Percentiles rank a stretch among this genome's conserved stretches.
Evolutionary conservation across 2,888 invertebrate genomes (phyloP).

Genomic region (Carterocephalus palaemon): DNA sequence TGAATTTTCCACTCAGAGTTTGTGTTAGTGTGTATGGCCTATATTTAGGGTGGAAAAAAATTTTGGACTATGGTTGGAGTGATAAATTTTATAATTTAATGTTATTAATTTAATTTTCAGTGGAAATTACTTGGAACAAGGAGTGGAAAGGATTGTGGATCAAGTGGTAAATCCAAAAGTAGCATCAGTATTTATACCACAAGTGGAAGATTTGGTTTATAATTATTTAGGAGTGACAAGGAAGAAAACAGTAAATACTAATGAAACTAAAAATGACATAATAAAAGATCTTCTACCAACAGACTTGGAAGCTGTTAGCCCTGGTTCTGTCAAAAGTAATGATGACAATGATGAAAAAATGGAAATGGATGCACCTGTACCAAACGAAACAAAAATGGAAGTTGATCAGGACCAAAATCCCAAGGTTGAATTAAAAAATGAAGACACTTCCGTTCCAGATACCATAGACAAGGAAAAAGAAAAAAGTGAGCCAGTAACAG

Average conservation of each 20-base stretch:
- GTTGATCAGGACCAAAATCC: slow-evolving; percentile 47
- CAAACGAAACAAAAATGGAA: slow-evolving; percentile 45
- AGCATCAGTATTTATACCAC: slow-evolving; percentile 90
- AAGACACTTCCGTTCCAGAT: slow-evolving; percentile 34
- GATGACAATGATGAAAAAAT: slow-evolving; percentile 57
- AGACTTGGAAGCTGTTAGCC: slow-evolving; percentile 89
- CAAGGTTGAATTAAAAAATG: slow-evolving; percentile 44
- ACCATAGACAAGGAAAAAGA: slow-evolving; percentile 57
- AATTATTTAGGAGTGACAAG: slow-evolving; percentile 90
- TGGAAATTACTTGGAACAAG: slow-evolving; percentile 92
- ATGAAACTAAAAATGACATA: slow-evolving; percentile 58
- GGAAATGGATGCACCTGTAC: slow-evolving; percentile 39
- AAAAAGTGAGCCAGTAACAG: slow-evolving; percentile 55
- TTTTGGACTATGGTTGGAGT: too few relatives aligned
- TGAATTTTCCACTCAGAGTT: too few relatives aligned
- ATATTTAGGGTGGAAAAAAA: too few relatives aligned
- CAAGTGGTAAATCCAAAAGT: slow-evolving; percentile 98
- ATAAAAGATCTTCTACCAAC: slow-evolving; percentile 81
- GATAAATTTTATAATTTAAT: neutral
- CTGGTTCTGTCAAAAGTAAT: slow-evolving; percentile 84
- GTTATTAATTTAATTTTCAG: slow-evolving; percentile 63
- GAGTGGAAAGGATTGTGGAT: slow-evolving; percentile 96
- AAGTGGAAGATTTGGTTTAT: slow-evolving; percentile 94
- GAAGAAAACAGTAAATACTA: slow-evolving; percentile 69
- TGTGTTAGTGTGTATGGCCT: too few relatives aligned